Base-by-base conservation (phyloP, 2,888 invertebrate species). In the Pemphredon lugubris region DNA sequence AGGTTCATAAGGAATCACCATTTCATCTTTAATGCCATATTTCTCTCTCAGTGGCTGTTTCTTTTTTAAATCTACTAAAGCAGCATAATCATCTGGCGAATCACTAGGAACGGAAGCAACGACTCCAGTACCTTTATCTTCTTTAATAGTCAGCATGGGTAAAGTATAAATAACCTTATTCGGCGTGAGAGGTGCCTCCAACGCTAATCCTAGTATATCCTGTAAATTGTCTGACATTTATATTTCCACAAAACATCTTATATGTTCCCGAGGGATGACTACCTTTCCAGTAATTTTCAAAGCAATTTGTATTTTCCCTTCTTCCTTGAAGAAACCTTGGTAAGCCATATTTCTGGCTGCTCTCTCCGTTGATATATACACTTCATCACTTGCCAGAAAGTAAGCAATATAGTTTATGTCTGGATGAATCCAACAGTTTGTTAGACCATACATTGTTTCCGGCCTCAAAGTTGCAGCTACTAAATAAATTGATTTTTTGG, bases 381-480 rank as follows among this genome's bases (percentile, higher is more conserved):
- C 92, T 72, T 97, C 97, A 45, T 92, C 92, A 40, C 91, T 92
- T 11, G 92, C 91, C 0, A 94, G 94, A 85, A 94, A 92, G 88
- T 97, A 96, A 0, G 96, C 98, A 75, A 98, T 93, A 87, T 99
- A 99, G 77, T 93, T 94, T 87, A 99, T 96, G 86, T 98, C 98
- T 0, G 99, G 99, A 86, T 96, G 95, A 2, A 99, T 90, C 98
- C 99, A 99, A 89, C 98, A 99, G 89, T 99, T 99, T 0, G 99
- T 99, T 91, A 99, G 99, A 0, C 99, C 99, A 87, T 98, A 99
- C 99, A 99, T 99, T 0, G 99, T 99, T 91, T 99, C 99, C 0
- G 99, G 98, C 66, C 99, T 93, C n/a, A 99, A 91, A 3, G 99
- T 99, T 6, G 98, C 99, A 14, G 98, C 98, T 9, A 99, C 98